Conservation (phyloP, 1,140 invertebrate genomes). For the Anthonomus grandis region DNA sequence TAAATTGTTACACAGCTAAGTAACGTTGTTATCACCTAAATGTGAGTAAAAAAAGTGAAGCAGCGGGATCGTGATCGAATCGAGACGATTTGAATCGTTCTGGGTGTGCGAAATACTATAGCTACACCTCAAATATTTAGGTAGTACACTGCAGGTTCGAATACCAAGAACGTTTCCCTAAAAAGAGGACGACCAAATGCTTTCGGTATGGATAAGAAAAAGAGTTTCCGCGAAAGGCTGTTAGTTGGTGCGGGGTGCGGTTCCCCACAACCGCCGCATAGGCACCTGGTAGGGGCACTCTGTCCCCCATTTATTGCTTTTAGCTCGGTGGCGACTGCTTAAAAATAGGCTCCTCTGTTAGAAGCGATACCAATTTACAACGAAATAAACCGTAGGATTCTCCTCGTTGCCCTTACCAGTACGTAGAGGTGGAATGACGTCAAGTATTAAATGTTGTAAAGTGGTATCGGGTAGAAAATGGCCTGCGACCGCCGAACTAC, state of each 20-base stretch:
- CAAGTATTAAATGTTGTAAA: neutral
- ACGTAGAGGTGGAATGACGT: neutral
- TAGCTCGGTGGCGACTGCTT: constrained; percentile 20
- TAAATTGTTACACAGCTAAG: neutral
- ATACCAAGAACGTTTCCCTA: constrained; percentile 4
- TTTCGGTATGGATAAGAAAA: constrained; percentile 25
- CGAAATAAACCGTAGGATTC: neutral
- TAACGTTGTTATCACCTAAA: neutral
- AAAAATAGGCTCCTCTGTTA: constrained; percentile 10
- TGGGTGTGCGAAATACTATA: constrained; percentile 15
- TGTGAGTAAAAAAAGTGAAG: neutral
- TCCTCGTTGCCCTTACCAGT: neutral
- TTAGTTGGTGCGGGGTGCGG: constrained; percentile 24
- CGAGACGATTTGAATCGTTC: constrained; percentile 2
- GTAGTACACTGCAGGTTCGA: constrained; percentile 9
- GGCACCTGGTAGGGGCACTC: constrained; percentile 17
- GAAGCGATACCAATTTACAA: constrained; percentile 11
- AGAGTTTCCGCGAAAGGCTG: constrained; percentile 25
- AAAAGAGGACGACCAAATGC: constrained; percentile 27
- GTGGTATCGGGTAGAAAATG: constrained; percentile 10
- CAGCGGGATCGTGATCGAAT: neutral
- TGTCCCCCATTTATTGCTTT: constrained; percentile 26
- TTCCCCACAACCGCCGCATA: constrained; percentile 22
- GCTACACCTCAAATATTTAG: constrained; percentile 11
- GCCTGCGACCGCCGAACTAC: constrained; percentile 18